Conservation (phyloP, 1,140 invertebrate species). For the Heliconius himera region DNA sequence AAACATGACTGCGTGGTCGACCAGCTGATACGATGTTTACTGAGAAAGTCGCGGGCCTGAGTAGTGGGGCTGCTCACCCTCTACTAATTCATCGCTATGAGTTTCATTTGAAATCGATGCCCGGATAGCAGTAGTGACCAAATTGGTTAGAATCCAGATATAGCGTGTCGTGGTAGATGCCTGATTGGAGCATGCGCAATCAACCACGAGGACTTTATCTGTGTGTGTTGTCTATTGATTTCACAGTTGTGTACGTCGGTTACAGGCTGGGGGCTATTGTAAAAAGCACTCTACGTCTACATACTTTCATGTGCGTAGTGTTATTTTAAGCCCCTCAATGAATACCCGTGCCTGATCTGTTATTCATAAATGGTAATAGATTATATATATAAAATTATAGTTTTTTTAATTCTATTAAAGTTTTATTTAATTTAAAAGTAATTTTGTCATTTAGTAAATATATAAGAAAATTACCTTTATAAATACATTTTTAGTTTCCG, state of each 20-base stretch:
- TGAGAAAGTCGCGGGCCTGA: conserved; percentile 58
- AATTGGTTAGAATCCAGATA: conserved; percentile 52
- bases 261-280: conserved; percentile 41
- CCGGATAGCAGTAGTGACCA: conserved; percentile 50
- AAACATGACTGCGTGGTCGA: conserved; percentile 59
- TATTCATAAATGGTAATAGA: conserved; percentile 20
- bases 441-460: not conserved
- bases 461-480: conserved; percentile 44
- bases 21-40: conserved; percentile 77
- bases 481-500: not conserved
- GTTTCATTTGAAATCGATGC: conserved; percentile 54
- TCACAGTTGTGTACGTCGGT: conserved; percentile 69
- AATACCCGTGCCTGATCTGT: conserved; percentile 21
- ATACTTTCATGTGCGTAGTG: conserved; percentile 52
- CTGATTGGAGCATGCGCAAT: conserved; percentile 63
- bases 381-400: not conserved
- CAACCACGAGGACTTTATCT: conserved; percentile 37
- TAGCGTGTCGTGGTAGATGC: conserved; percentile 55
- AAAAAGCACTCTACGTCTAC: conserved; percentile 45
- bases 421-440: not conserved
- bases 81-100: conserved; percentile 51
- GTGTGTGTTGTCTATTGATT: conserved; percentile 77
- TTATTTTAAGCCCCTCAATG: conserved; percentile 67
- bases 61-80: conserved; percentile 50
- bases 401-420: not conserved